Evolutionary conservation across 2,797 vertebrate species (phyloP), one percentile per base, ranked within the genome.

Genomic region (Chelidonichthys spinosus): DNA sequence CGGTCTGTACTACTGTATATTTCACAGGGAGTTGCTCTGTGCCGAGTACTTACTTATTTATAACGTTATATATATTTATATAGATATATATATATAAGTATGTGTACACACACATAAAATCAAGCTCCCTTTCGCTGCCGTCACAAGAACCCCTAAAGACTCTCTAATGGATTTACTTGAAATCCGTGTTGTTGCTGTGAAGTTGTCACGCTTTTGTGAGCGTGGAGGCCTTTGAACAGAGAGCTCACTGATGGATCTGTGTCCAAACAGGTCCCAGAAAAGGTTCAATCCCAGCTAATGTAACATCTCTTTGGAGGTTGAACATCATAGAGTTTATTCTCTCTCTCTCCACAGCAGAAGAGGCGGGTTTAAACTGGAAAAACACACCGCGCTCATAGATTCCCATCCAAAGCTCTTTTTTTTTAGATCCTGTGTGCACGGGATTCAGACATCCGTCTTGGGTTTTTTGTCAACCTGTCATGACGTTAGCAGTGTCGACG

Each of bases 61-160:
- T 85, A 55, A 59, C 5, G 17, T 86, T 92, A 84, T 83, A 76
- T 89, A 84, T 90, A 91, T 90, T 93, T 72, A 89, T 85, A 84
- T 83, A 76, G 88, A 84, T 25, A 25, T 25, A 25, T 25, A 25
- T 25, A 25, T 1, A 2, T 25, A 25, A 1, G 2, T 25, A 25
- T 25, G 2, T 25, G 25, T 25, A 25, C 25, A 85, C 72, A 61
- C 79, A 78, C 79, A 78, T 81, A 61, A 80, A 84, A 87, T 49
- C 40, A 37, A 75, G 69, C 35, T 4, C 67, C 55, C 68, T 78
- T 84, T 86, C 72, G 32, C 54, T 73, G 32, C 63, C 25, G 44
- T 68, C 49, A 72, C 14, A 68, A 59, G 33, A 84, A 53, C 15
- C 64, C 37, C 69, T 67, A 49, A 76, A 84, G 63, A 72, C 47